phyloP scores from a whole-genome alignment of 2,888 invertebrate genomes.

The Strigamia maritima region DNA sequence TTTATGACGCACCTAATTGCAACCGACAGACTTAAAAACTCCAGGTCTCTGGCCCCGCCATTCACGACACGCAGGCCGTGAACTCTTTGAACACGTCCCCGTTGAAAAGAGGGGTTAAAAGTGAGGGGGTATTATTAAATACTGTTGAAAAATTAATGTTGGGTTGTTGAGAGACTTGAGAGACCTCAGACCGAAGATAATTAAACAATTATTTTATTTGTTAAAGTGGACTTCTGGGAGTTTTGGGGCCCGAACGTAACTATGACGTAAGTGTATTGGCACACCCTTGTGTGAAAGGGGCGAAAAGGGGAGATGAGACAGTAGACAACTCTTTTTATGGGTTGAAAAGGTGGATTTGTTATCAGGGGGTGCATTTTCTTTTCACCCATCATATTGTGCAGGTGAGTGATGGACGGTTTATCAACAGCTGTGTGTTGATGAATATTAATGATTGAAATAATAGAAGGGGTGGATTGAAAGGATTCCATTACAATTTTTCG shows the following conservation, averaged over 20 bases:
- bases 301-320: neutral
- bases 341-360: neutral
- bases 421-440: constrained; percentile 5
- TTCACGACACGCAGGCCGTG: neutral
- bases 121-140: neutral
- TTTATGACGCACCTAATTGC: neutral
- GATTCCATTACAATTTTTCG: neutral
- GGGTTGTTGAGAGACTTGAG: too few species aligned
- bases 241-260: too few species aligned
- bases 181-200: too few species aligned
- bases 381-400: neutral
- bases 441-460: neutral
- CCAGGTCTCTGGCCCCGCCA: neutral
- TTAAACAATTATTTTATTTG: neutral
- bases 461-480: neutral
- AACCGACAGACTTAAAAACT: neutral
- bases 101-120: neutral
- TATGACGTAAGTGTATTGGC: too few species aligned
- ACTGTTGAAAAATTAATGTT: too few species aligned
- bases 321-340: neutral
- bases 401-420: constrained; percentile 6
- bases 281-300: neutral
- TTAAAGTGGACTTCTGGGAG: neutral
- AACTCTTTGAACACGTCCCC: neutral
- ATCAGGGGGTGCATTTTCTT: neutral